Evolutionary conservation across 2,113 vertebrate genomes (phyloP).

Genomic region (Nipponia nippon): DNA sequence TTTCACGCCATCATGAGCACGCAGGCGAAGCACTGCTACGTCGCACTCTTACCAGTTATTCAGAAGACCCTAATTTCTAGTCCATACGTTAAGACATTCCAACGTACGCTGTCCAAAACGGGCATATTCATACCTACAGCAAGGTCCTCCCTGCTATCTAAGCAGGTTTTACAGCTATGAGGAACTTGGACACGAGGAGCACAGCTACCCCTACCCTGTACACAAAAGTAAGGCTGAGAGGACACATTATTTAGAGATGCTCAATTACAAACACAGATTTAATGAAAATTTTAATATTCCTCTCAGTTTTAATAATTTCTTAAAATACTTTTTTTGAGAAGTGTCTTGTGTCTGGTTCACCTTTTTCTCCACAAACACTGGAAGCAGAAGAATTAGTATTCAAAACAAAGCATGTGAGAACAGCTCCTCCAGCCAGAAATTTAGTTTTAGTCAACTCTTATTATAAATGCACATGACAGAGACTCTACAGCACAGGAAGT

Average conservation of each 20-base stretch:
- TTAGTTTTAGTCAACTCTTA: neutral
- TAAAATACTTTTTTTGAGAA: neutral
- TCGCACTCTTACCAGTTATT: neutral
- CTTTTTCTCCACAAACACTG: neutral
- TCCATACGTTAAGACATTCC: rapidly evolving
- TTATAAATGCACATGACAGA: neutral
- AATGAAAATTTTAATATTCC: neutral
- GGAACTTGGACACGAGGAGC: neutral
- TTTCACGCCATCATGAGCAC: rapidly evolving
- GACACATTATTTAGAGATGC: neutral
- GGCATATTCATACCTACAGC: neutral
- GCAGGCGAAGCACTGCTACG: neutral
- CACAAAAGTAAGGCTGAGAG: neutral
- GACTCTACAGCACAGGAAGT: neutral
- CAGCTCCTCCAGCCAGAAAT: neutral
- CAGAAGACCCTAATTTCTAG: neutral
- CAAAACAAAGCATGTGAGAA: neutral
- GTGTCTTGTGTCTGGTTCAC: neutral
- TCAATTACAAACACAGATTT: neutral
- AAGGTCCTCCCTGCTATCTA: rapidly evolving
- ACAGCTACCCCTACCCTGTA: no score
- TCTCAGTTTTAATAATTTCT: neutral
- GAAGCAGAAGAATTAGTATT: neutral
- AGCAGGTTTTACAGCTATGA: neutral
- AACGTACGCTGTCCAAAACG: rapidly evolving